A percentile compares a stretch with the other conserved stretches of the same genome.
These are phyloP conservation scores for Taphrorychus bicolor DNA, from an alignment of 2,888 invertebrate genomes.

Conservation along the genomic window DNA sequence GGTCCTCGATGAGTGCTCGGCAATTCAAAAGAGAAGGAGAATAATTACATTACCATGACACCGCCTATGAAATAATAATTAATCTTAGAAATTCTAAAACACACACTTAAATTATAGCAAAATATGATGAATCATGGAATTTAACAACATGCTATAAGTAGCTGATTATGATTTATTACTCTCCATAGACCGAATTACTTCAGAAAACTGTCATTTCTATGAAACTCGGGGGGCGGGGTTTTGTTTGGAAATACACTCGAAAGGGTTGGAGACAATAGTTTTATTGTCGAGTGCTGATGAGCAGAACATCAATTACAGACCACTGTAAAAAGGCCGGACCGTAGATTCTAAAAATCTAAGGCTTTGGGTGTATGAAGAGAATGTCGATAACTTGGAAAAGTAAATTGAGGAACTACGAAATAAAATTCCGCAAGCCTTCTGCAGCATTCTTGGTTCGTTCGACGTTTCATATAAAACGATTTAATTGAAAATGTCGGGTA, in stretches of 20 bases:
- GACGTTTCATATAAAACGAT: not conserved
- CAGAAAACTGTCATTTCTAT: conserved; percentile 31
- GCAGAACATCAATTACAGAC: not conserved
- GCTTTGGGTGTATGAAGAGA: not conserved
- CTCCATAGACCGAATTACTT: conserved; percentile 27
- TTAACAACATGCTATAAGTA: conserved; percentile 40
- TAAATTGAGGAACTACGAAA: not conserved
- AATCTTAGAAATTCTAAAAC: conserved; percentile 39
- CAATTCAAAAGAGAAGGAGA: not conserved
- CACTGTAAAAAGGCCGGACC: not conserved
- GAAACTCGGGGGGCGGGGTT: conserved; percentile 12
- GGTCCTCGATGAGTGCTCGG: not conserved
- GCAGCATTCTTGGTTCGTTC: not conserved
- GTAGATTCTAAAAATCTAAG: not conserved
- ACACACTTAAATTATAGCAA: conserved; percentile 38
- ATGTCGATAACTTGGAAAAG: not conserved
- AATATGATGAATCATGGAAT: conserved; percentile 42
- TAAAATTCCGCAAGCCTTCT: conserved; percentile 2
- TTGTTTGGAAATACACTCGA: conserved; percentile 12
- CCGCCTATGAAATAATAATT: conserved; percentile 30
- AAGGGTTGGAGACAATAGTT: conserved; percentile 5
- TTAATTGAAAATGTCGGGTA: conserved; percentile 5
- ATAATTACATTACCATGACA: conserved; percentile 1
- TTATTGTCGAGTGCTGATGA: conserved; percentile 8
- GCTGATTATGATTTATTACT: conserved; percentile 42